Percentiles rank a stretch among this genome's conserved stretches.
Conservation (phyloP, 2,888 invertebrate genomes). For the Drosophila quinaria region DNA sequence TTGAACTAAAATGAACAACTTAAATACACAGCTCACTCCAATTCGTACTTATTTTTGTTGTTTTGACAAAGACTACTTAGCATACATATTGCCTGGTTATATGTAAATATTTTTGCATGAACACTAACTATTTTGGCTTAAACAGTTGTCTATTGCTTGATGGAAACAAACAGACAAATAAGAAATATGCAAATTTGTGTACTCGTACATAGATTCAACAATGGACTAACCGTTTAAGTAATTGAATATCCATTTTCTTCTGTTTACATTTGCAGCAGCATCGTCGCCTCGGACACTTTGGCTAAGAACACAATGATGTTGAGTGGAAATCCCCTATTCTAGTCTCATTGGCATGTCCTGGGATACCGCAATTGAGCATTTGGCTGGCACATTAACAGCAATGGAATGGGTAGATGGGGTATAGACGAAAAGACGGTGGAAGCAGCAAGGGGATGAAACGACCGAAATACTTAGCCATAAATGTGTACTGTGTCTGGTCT, state of each 20-base stretch:
- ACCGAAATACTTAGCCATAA: constrained; percentile 55
- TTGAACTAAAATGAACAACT: constrained; percentile 1
- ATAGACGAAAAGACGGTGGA: background rate
- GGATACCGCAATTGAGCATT: constrained; percentile 82
- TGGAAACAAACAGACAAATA: constrained; percentile 67
- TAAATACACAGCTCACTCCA: background rate
- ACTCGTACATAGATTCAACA: constrained; percentile 76
- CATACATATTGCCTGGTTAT: constrained; percentile 15
- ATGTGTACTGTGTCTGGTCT: constrained; percentile 31
- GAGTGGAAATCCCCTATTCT: constrained; percentile 65
- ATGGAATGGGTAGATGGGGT: background rate
- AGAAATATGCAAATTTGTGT: constrained; percentile 85
- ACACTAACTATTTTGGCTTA: constrained; percentile 2
- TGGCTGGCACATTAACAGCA: constrained; percentile 70
- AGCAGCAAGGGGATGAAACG: constrained; percentile 30
- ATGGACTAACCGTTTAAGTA: constrained; percentile 86
- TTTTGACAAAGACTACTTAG: constrained; percentile 1
- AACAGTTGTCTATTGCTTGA: constrained; percentile 33
- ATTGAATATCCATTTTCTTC: constrained; percentile 86
- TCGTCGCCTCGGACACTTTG: constrained; percentile 57
- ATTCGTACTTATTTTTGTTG: background rate
- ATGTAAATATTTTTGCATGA: constrained; percentile 10
- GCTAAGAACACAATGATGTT: constrained; percentile 63
- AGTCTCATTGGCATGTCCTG: constrained; percentile 78
- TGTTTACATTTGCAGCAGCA: constrained; percentile 78